Conservation (phyloP, 1,140 invertebrate genomes). For the Drosophila kurseongensis region DNA sequence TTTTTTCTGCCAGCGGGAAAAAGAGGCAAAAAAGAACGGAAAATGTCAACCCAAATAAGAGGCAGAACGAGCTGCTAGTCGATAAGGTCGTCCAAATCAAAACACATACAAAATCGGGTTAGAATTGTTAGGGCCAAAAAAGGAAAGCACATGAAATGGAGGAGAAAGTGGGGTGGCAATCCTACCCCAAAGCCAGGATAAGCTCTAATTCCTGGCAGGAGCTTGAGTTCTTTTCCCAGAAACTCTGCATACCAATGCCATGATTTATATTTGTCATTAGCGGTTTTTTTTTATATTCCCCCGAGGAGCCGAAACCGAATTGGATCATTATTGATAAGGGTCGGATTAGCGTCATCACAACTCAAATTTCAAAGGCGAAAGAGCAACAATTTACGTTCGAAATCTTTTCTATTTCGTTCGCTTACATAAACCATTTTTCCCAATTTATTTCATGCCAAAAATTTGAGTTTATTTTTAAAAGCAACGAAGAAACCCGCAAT, state of each 20-base stretch:
- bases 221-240: constrained; percentile 2
- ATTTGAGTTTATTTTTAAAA: constrained; percentile 40
- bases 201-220: constrained; percentile 27
- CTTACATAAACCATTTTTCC: constrained; percentile 34
- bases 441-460: constrained; percentile 21
- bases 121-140: constrained; percentile 15
- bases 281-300: constrained; percentile 22
- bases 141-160: neutral
- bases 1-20: constrained; percentile 4
- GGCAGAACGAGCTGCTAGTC: constrained; percentile 53
- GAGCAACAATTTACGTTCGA: neutral
- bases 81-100: constrained; percentile 74
- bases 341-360: constrained; percentile 24
- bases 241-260: constrained; percentile 11
- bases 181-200: constrained; percentile 16
- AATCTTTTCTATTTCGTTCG: neutral
- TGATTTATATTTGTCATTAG: constrained; percentile 42
- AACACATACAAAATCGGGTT: constrained; percentile 58
- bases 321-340: constrained; percentile 33
- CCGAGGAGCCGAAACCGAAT: neutral
- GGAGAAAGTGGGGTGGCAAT: constrained; percentile 5
- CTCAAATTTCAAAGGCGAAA: neutral
- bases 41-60: constrained; percentile 55
- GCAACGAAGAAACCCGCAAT: constrained; percentile 57
- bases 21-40: constrained; percentile 29